Base-by-base conservation (phyloP, 2,797 vertebrate species). In the Alauda arvensis region DNA sequence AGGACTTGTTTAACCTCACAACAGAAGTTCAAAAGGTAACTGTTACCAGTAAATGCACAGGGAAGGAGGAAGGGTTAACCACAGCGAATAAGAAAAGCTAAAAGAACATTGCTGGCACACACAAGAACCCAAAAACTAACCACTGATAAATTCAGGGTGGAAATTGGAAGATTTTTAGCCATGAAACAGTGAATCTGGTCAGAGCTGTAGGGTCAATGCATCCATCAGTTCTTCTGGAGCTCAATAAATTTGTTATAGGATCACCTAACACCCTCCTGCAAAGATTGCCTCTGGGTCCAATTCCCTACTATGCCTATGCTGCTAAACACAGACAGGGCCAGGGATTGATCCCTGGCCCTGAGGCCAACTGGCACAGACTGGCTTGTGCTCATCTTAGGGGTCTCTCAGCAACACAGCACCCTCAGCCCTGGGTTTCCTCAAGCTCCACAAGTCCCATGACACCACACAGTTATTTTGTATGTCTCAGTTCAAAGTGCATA, bases 401-500 rank as follows among this genome's bases (percentile, higher is more conserved):
- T 78, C 63, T 63, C 55, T 31, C 63, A 78, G 79, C 75, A 78
- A 31, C 34, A 76, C 67, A 69, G 0, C 1, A 19, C 77, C 49
- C 66, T 75, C 48, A 7, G 85, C 77, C 87, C 45, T 24, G 45
- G 45, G 56, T 46, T 83, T 89, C 83, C 87, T 85, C 49, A 63
- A 53, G 85, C 60, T 81, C 77, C 77, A 25, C 0, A 55, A 84
- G 29, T 49, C 79, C 62, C 52, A 26, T 0, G 2, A 46, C 67
- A 89, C 10, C 70, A 76, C 42, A 39, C 12, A 19, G 31, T 70
- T 67, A 67, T 51, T 85, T 57, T 49, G 60, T 76, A 40, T 39
- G n/a, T 70, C 66, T 85, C 33, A 53, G 72, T 87, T 91, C 92
- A 93, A 95, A 94, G 85, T 43, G 87, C 91, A 94, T 85, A 70